Evolutionary conservation across 37 sponge, comb jelly and placozoan genomes (phyloP), one percentile per base, ranked within the genome.

Genomic region (Amphimedon queenslandica): DNA sequence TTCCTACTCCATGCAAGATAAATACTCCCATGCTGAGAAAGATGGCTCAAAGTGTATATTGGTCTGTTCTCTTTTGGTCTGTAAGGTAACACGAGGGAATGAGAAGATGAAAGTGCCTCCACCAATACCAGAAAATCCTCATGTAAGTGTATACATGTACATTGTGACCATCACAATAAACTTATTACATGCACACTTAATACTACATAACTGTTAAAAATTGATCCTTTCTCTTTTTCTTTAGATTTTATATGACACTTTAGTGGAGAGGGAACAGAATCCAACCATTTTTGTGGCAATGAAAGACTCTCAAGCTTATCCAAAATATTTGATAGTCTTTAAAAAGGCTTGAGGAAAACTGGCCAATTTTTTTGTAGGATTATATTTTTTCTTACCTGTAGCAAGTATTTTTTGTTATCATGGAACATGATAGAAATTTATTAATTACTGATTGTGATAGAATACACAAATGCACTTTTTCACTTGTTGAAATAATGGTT

Each of bases 201-300:
- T n/a, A n/a, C n/a, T n/a, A n/a, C n/a, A n/a, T n/a, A n/a, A n/a
- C n/a, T n/a, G n/a, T n/a, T n/a, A n/a, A n/a, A n/a, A n/a, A n/a
- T n/a, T n/a, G n/a, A 47, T 47, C 13, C 53, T 18, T 47, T 47
- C 8, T 13, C 53, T 47, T 47, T 47, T 47, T 47, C 13, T 47
- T 47, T 13, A 47, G 53, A 60, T 69, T 5, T 64, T 81, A 37
- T 78, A 57, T 73, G 91, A 90, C 66, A 69, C 91, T 4, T 55
- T 82, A 30, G 91, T 90, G 3, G 79, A 90, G 8, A 68, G 81
- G 41, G 40, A 28, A 10, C 5, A 30, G 0, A 65, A 77, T 30
- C 91, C 91, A 27, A 68, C 79, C 1, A 90, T 90, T 3, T 85
- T 80, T 82, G 91, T 90, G 2, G 76, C 80, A 30, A 56, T 82